Base-by-base conservation (phyloP, 92 coral and sea anemone species). In the Hydrozoanthus gracilis region DNA sequence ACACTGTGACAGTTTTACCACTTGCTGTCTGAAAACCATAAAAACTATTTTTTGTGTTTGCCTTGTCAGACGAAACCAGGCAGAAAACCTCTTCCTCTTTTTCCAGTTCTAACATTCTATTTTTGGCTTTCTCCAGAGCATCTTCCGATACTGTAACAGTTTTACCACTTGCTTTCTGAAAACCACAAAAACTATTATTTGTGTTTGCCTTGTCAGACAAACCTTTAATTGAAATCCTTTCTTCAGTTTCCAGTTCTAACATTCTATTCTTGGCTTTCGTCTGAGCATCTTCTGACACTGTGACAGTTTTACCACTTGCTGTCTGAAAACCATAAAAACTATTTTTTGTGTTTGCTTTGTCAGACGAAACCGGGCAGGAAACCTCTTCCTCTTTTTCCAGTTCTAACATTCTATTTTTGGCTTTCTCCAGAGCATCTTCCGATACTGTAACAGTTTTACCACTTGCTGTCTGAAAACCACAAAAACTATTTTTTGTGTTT, bases 21-120 rank as follows among this genome's bases (percentile, higher is more conserved):
- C 94, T 69, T 8, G 95, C 98, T 7, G 95, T 95, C 46, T 86
- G 79, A 64, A 95, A 93, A 6, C 93, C 96, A 48, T 15, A 8
- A 58, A 58, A 58, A 16, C 16, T 8, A 8, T 8, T 58, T 58
- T 14, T 58, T 14, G 12, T n/a, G 13, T 58, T 58, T 58, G 12
- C 64, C 5, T 8, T 58, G 3, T 9, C 64, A 11, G 64, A 58
- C 12, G 3, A 9, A 11, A 11, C 15, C 15, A 3, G 8, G 3
- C 0, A 8, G 64, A 15, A 15, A 58, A 11, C 14, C 14, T 13
- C 47, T 39, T 60, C 56, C 67, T 83, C 78, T 39, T 65, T 58
- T 58, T 58, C 64, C 4, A 58, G 64, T 58, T 58, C 64, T 9
- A 58, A 12, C 64, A 58, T 58, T 58, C 64, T 58, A 1, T 3